phyloP scores from a whole-genome alignment of 1,140 invertebrate species.

The Subanguina moxae region DNA sequence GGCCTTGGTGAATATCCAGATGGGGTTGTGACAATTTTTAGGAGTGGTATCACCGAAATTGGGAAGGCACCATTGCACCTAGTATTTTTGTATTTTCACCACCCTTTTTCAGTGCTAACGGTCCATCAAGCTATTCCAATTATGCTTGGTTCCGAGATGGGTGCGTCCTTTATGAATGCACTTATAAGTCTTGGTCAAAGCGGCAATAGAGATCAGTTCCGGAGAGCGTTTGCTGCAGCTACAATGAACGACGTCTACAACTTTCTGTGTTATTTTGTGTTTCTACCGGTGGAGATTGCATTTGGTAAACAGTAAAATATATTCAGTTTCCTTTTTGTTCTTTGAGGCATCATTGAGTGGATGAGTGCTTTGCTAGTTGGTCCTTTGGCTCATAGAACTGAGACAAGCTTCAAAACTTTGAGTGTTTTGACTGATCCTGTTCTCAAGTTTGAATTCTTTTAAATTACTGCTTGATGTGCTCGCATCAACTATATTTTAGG shows the following conservation, averaged over 20 bases:
- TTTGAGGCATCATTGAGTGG: slow-evolving; percentile 44
- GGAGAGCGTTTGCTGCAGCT: slow-evolving; percentile 61
- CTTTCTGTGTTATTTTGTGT: slow-evolving; percentile 61
- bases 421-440: slow-evolving; percentile 48
- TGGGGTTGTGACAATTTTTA: not conserved
- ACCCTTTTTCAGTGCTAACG: slow-evolving; percentile 53
- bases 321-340: slow-evolving; percentile 5
- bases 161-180: slow-evolving; percentile 61
- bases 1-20: too few species aligned
- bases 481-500: too few species aligned
- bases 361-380: slow-evolving; percentile 41
- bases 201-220: slow-evolving; percentile 59
- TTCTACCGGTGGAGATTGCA: slow-evolving; percentile 61
- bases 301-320: slow-evolving; percentile 35
- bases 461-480: too few species aligned
- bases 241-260: slow-evolving; percentile 63
- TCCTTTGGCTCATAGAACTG: slow-evolving; percentile 36
- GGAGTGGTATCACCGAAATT: not conserved
- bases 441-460: too few species aligned
- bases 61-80: not conserved
- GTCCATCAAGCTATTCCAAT: slow-evolving; percentile 60
- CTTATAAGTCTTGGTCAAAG: slow-evolving; percentile 57
- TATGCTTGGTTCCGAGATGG: slow-evolving; percentile 60
- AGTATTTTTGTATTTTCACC: too few species aligned
- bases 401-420: slow-evolving; percentile 40